Evolutionary conservation across 2,113 vertebrate species (phyloP).

Genomic region (Oryzias celebensis): DNA sequence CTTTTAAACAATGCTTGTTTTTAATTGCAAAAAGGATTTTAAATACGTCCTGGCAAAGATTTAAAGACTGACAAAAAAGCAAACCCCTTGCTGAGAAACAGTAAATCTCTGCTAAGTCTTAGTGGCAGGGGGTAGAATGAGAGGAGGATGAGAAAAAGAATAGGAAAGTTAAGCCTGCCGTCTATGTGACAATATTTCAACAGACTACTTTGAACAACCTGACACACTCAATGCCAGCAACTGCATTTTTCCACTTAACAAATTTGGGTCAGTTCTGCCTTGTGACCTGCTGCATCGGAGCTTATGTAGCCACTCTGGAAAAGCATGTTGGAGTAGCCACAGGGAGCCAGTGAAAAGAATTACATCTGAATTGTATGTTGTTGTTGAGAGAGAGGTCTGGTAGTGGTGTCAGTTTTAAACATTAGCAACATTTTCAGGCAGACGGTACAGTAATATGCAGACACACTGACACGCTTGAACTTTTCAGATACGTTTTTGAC

Average conservation of each 20-base stretch:
- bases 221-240: conserved; percentile 16
- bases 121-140: conserved; percentile 25
- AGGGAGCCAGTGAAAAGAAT: conserved; percentile 30
- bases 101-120: conserved; percentile 35
- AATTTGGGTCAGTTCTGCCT: conserved; percentile 52
- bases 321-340: conserved; percentile 25
- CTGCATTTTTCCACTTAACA: conserved; percentile 17
- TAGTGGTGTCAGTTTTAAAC: conserved; percentile 5
- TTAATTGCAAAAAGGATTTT: conserved; percentile 14
- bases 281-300: conserved; percentile 39
- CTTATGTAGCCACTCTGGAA: conserved; percentile 35
- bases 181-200: conserved; percentile 44
- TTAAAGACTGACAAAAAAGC: conserved; percentile 18
- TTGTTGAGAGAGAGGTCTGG: conserved; percentile 26
- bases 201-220: conserved; percentile 27
- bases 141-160: conserved; percentile 10
- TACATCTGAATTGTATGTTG: conserved; percentile 36
- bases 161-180: conserved; percentile 32
- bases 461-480: not conserved
- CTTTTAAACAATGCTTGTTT: conserved; percentile 28
- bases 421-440: too few relatives aligned
- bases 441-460: not conserved
- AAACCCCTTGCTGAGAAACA: conserved; percentile 20
- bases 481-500: conserved; percentile 8
- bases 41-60: conserved; percentile 27